Evolutionary conservation across 2,113 vertebrate genomes (phyloP), one percentile per base, ranked within the genome.

Genomic region (Scomber japonicus): DNA sequence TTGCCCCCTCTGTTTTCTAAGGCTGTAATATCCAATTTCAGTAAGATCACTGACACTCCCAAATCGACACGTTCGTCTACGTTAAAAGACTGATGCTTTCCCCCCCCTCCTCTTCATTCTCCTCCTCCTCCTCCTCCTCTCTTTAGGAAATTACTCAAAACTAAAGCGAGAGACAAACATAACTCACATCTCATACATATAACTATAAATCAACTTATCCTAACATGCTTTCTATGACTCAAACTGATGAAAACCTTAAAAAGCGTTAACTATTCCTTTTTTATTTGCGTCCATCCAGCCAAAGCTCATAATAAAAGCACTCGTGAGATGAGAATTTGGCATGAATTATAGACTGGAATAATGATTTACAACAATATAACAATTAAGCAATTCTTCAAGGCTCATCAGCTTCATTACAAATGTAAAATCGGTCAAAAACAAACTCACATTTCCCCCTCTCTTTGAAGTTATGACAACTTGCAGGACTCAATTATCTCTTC

Each of bases 11-110:
- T 70, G 5, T 81, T 79, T 76, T 72, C 65, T 82, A 66, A 27
- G 24, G 78, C 62, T 70, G n/a, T 64, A 88, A 90, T 86, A 91
- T 93, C 89, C 61, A 15, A 12, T 94, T 93, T 91, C 92, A 91
- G 31, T 86, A 54, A 76, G 79, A 89, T 87, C 82, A 69, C 14
- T 55, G 79, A 88, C 78, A 69, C 72, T 85, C 81, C 73, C 83
- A 60, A 53, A 80, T 87, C 71, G 85, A 88, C 90, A 92, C 89
- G 75, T 90, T 71, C 56, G 67, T 86, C 70, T 15, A 71, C 51
- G 46, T 68, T 27, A 27, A 64, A 78, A 67, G 46, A 66, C 17
- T 44, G 60, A 75, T 62, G 78, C 15, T 49, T 50, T 35, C 45
- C 54, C 21, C 9, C 24, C 3, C 24, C 24, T 27, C 24, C 24